Conservation (phyloP, 2,888 invertebrate species). For the Alentia gelatinosa region DNA sequence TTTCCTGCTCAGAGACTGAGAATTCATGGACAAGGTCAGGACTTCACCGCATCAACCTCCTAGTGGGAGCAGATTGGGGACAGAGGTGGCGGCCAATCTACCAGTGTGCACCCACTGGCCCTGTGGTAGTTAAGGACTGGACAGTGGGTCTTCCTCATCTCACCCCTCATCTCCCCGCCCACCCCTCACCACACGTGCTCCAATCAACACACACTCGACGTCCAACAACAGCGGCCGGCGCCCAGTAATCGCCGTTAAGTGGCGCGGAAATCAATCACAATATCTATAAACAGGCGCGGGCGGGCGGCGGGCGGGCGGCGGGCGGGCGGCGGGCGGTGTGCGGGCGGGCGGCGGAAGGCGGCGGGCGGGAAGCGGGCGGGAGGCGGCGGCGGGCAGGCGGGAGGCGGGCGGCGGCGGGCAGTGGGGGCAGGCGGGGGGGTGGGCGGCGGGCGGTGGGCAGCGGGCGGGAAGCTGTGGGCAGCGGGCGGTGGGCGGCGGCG, state of each 20-base stretch:
- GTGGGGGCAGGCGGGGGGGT: too few species aligned
- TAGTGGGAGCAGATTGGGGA: background rate
- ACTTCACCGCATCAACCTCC: background rate
- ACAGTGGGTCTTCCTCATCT: background rate
- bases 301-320: background rate
- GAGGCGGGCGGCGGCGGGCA: too few species aligned
- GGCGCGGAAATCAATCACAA: background rate
- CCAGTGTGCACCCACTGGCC: too few species aligned
- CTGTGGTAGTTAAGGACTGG: background rate
- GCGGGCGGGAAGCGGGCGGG: background rate
- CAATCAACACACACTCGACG: background rate
- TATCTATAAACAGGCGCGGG: slow-evolving; percentile 3
- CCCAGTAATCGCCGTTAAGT: background rate
- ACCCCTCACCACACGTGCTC: background rate
- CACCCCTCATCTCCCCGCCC: background rate
- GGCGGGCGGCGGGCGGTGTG: background rate
- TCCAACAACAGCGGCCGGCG: background rate
- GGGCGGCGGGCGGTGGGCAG: too few species aligned
- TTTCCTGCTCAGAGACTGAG: background rate
- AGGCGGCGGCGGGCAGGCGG: background rate
- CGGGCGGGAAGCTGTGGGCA: too few species aligned
- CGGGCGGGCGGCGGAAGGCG: background rate
- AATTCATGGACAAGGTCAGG: background rate
- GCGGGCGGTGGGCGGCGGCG: too few species aligned
- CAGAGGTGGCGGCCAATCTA: too few species aligned